A percentile compares a stretch with the other conserved stretches of the same genome.
These are phyloP conservation scores for Cheirogaleus medius DNA, from an alignment of 2,113 vertebrate species.

Conservation along the genomic window DNA sequence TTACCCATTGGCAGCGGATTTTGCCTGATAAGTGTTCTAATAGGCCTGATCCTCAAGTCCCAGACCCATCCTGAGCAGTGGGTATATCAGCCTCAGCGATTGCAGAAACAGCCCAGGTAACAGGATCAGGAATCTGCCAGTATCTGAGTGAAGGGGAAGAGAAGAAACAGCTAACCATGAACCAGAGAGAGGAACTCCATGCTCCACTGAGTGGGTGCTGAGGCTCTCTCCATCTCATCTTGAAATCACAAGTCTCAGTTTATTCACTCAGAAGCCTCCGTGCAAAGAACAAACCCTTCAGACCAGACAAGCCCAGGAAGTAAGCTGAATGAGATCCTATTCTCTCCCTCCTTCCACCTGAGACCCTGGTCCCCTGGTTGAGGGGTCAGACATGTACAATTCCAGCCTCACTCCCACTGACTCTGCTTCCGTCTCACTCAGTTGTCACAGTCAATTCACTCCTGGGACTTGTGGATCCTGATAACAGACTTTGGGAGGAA, in stretches of 20 bases:
- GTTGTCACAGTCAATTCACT: neutral
- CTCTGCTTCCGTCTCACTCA: neutral
- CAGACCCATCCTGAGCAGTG: neutral
- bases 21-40: neutral
- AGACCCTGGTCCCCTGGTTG: neutral
- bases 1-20: neutral
- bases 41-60: no score
- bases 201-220: neutral
- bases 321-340: neutral
- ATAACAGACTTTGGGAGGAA: neutral
- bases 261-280: neutral
- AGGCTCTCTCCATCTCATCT: neutral
- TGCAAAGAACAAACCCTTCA: neutral
- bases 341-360: no score
- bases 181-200: neutral
- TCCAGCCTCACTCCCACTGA: neutral
- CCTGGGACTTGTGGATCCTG: neutral
- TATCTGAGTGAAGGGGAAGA: neutral
- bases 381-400: no score
- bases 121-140: neutral
- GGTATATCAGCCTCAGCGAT: neutral
- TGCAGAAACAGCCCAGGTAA: neutral
- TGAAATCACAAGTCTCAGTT: neutral
- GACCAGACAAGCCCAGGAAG: neutral
- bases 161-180: neutral